Evolutionary conservation across 2,797 vertebrate species (phyloP), one percentile per base, ranked within the genome.

Genomic region (Buphagus erythrorhynchus): DNA sequence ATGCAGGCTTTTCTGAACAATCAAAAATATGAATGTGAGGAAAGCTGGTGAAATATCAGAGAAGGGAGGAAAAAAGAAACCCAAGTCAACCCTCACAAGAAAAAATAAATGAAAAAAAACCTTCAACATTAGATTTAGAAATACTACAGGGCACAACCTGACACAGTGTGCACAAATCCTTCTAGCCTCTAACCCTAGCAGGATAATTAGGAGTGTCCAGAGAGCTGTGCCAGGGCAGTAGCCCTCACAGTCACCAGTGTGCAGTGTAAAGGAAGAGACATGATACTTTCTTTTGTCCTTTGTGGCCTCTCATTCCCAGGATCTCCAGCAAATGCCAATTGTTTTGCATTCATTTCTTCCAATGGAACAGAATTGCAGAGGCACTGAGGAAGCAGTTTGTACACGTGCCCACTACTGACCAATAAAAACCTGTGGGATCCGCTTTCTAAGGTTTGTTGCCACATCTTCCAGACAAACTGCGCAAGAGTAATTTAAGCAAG

Each of bases 401-500:
- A 68, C 20, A 31, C 0, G 2, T 2, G 10, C 38, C 22, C 2
- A 4, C 10, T n/a, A 35, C 9, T 13, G 36, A 52, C 28, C 63
- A 57, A 22, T 24, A 31, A 48, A 68, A 80, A 11, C 7, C 25
- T 7, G 13, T 0, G 8, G 22, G 22, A 43, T 58, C 6, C 29
- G 25, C 20, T 46, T 55, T 24, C 11, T 45, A 28, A 31, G 35
- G 5, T 55, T 71, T 77, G 31, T 25, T 72, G 65, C 31, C 46
- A 42, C 33, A 31, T 59, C 65, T 66, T 78, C 21, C 48, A 78
- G 73, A 33, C n/a, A 52, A 45, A 59, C 14, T 21, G 20, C 5
- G 6, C 45, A 85, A 73, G 40, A 76, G 6, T 25, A 73, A 40
- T 62, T 81, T 42, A 55, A 48, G 63, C 48, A 48, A 95, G 54